Conservation (phyloP, 2,888 invertebrate species). For the Phyto melanocephala region DNA sequence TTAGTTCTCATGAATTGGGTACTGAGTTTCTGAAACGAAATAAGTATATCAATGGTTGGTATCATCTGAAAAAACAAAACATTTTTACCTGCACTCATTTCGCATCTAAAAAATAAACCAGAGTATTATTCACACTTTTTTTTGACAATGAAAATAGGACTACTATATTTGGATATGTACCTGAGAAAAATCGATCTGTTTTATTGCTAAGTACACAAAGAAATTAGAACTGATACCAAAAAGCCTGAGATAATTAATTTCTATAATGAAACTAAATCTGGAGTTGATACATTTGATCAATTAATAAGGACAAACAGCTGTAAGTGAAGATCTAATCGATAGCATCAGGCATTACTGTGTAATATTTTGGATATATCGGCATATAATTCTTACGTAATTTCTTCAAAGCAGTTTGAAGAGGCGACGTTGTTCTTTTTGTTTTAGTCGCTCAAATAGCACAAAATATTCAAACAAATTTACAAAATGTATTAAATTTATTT, state of each 20-base stretch:
- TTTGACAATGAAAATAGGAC: not conserved
- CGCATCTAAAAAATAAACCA: not conserved
- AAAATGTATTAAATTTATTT: no score
- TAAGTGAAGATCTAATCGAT: constrained; percentile 40
- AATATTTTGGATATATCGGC: no score
- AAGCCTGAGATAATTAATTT: constrained; percentile 21
- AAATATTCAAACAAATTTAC: no score
- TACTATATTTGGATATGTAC: not conserved
- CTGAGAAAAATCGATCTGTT: not conserved
- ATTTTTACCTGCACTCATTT: not conserved
- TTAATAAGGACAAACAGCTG: constrained; percentile 23
- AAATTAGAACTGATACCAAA: not conserved
- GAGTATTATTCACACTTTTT: not conserved
- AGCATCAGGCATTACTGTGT: not conserved
- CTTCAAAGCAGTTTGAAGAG: no score
- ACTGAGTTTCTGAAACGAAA: not conserved
- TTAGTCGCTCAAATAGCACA: no score
- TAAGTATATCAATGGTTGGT: constrained; percentile 1
- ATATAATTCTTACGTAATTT: no score
- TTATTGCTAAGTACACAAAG: not conserved
- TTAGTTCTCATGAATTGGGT: not conserved
- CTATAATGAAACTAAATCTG: constrained; percentile 26
- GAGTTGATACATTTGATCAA: constrained; percentile 31
- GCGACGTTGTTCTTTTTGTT: no score
- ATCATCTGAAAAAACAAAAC: constrained; percentile 2